Percentiles rank a stretch among this genome's conserved stretches.
phyloP scores from a whole-genome alignment of 2,888 invertebrate genomes.

The Amiota minor region DNA sequence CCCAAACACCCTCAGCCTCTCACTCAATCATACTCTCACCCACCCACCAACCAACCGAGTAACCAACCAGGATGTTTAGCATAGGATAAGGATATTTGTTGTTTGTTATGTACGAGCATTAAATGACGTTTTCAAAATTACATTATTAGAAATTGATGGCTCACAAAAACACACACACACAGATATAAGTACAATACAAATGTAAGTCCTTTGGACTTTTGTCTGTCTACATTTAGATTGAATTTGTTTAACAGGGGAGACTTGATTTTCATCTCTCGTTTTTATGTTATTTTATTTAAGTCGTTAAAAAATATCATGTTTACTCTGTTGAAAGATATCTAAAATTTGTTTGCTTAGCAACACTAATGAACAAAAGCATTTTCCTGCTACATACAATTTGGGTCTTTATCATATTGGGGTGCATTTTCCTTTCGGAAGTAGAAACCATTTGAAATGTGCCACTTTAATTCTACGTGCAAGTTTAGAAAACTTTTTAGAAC shows the following conservation, averaged over 20 bases:
- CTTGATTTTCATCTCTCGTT: background rate
- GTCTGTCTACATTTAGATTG: too few species aligned
- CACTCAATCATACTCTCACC: conserved; percentile 3
- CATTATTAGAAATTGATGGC: conserved; percentile 68
- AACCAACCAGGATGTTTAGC: conserved; percentile 30
- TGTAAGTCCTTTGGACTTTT: too few species aligned
- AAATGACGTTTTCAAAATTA: conserved; percentile 67
- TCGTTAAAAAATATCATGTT: background rate
- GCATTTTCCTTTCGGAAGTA: background rate
- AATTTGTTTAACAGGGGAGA: too few species aligned
- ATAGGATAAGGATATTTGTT: conserved; percentile 32
- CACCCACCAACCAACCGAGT: conserved; percentile 13
- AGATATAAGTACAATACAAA: too few species aligned
- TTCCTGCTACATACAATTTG: background rate
- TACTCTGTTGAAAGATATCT: conserved; percentile 3
- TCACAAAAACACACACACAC: conserved; percentile 25
- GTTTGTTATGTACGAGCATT: conserved; percentile 26
- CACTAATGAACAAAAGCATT: conserved; percentile 28
- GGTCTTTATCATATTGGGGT: conserved; percentile 10
- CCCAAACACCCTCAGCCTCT: conserved; percentile 17
- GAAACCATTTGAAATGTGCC: conserved; percentile 9
- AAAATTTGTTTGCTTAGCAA: conserved; percentile 31
- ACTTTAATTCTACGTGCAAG: background rate
- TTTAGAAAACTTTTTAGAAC: conserved; percentile 2
- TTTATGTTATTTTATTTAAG: background rate